Conservation (phyloP, 2,797 vertebrate species). For the Phyllotis vaccarum region DNA sequence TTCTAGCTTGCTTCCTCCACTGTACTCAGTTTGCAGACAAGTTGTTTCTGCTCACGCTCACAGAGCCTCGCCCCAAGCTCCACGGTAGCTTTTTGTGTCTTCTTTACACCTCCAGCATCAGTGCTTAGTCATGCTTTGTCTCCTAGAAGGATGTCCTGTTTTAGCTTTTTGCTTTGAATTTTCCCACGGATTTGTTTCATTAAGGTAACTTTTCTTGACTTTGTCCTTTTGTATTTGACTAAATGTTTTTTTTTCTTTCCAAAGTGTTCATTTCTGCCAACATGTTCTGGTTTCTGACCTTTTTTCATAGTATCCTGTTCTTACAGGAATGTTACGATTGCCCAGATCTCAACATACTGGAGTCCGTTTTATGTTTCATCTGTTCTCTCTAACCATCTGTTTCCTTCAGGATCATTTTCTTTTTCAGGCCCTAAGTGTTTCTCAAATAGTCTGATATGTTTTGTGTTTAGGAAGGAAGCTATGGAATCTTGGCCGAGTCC, state of each 20-base stretch:
- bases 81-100: background rate
- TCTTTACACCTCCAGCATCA: background rate
- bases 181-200: background rate
- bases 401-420: background rate
- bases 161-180: constrained; percentile 12
- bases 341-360: background rate
- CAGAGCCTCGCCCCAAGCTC: background rate
- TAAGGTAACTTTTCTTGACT: constrained; percentile 31
- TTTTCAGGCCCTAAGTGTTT: constrained; percentile 2
- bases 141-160: background rate
- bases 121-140: background rate
- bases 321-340: background rate
- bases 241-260: constrained; percentile 42
- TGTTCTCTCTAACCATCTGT: background rate
- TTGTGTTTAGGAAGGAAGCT: background rate
- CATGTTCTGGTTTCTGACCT: background rate
- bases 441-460: constrained; percentile 7
- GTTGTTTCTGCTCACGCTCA: background rate
- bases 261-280: constrained; percentile 18
- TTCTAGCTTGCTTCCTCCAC: background rate
- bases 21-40: background rate
- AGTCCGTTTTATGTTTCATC: background rate
- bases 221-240: constrained; percentile 12
- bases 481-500: background rate
- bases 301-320: background rate